A percentile compares a stretch with the other conserved stretches of the same genome.
phyloP scores from a whole-genome alignment of 2,113 vertebrate species.

The Serranochromis macrocephalus region DNA sequence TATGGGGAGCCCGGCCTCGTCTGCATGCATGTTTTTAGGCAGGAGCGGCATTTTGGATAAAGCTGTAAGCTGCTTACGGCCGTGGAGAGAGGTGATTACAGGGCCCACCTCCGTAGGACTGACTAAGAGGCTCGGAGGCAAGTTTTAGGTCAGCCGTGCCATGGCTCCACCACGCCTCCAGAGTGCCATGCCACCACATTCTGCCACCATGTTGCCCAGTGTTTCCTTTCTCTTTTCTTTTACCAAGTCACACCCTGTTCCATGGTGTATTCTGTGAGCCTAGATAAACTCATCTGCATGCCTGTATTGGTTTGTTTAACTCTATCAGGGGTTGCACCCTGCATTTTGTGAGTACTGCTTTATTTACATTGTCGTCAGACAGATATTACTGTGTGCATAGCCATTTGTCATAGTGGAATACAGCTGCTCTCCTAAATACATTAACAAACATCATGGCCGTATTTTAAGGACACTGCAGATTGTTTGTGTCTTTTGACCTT shows the following conservation, averaged over 20 bases:
- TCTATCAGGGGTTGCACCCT: background rate
- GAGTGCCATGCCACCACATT: constrained; percentile 11
- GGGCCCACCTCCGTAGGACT: constrained; percentile 63
- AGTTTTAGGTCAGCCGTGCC: constrained; percentile 64
- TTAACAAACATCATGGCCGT: background rate
- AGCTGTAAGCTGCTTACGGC: constrained; percentile 74
- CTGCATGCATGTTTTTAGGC: constrained; percentile 69
- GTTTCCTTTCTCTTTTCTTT: background rate
- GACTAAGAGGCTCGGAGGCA: constrained; percentile 55
- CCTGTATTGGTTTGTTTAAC: background rate
- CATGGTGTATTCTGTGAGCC: background rate
- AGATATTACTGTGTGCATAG: constrained; percentile 6
- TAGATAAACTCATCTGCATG: constrained; percentile 44
- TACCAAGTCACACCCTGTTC: constrained; percentile 1
- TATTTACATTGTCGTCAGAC: background rate
- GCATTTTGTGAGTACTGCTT: background rate
- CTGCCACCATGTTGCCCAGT: background rate
- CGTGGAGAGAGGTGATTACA: constrained; percentile 70
- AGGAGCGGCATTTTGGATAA: constrained; percentile 62
- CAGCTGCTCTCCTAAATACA: background rate
- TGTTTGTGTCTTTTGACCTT: background rate
- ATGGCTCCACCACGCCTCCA: constrained; percentile 13
- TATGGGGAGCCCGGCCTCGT: constrained; percentile 63
- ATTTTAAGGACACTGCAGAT: background rate
- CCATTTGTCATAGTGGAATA: background rate